These are phyloP conservation scores for Laticauda laticaudata DNA, from an alignment of 2,113 vertebrate species.

Conservation along the genomic window DNA sequence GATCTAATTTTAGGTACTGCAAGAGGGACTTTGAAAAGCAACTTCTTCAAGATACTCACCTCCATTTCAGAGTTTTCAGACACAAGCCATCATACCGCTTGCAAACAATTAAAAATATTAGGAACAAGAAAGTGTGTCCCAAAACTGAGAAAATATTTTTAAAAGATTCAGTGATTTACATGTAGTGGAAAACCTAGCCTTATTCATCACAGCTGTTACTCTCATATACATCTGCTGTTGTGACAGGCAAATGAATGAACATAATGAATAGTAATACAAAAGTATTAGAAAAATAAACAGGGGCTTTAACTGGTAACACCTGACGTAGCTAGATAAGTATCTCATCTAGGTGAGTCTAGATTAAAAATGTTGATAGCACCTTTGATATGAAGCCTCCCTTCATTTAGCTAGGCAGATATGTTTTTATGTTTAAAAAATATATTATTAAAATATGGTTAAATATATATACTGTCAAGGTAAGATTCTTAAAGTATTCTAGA, in stretches of 20 bases:
- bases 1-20: conserved; percentile 12
- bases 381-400: not conserved
- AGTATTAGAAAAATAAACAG: not conserved
- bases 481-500: too few species aligned
- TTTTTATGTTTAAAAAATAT: not conserved
- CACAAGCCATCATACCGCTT: not conserved
- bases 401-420: not conserved
- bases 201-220: not conserved
- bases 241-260: not conserved
- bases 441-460: too few species aligned
- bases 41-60: not conserved
- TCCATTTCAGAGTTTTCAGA: accelerated
- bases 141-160: not conserved
- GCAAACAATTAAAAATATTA: not conserved
- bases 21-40: conserved; percentile 33
- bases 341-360: not conserved
- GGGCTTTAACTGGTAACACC: not conserved
- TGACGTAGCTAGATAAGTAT: not conserved
- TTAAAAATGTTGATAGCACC: not conserved
- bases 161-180: not conserved
- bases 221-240: not conserved
- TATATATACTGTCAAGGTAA: not conserved
- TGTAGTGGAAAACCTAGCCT: not conserved
- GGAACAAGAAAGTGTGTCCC: not conserved
- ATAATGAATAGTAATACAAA: not conserved